These are phyloP conservation scores for Eupithecia pulchellata DNA, from an alignment of 2,888 invertebrate species.

Conservation along the genomic window DNA sequence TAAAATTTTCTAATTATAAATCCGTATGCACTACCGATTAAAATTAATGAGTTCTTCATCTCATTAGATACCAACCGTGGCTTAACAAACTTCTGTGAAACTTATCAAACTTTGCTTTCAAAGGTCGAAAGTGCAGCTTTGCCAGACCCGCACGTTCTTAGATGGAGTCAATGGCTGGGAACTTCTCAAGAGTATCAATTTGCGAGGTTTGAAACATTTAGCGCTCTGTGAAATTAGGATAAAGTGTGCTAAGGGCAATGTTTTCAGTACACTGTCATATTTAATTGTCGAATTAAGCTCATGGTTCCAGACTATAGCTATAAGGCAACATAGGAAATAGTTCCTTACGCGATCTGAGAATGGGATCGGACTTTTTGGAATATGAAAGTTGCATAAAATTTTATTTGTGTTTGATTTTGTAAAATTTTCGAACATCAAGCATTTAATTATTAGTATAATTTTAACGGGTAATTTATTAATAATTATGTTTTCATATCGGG, in stretches of 20 bases:
- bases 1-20: not conserved
- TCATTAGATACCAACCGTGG: not conserved
- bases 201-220: not conserved
- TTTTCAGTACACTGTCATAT: slow-evolving; percentile 22
- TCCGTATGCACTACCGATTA: not conserved
- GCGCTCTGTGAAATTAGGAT: slow-evolving; percentile 12
- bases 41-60: not conserved
- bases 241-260: slow-evolving; percentile 24
- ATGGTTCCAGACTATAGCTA: not conserved
- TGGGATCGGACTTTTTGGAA: not conserved
- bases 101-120: not conserved
- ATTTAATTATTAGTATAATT: too few species aligned
- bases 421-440: too few species aligned
- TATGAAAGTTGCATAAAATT: not conserved
- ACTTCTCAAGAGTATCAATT: not conserved
- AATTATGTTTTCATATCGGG: too few species aligned
- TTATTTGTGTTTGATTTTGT: not conserved
- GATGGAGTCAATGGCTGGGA: slow-evolving; percentile 1
- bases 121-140: not conserved
- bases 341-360: not conserved
- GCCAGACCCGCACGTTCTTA: not conserved
- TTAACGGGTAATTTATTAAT: too few species aligned
- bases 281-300: not conserved
- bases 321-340: not conserved
- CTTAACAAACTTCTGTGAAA: not conserved